phyloP scores from a whole-genome alignment of 2,797 vertebrate species.

The Halcyon badia region DNA sequence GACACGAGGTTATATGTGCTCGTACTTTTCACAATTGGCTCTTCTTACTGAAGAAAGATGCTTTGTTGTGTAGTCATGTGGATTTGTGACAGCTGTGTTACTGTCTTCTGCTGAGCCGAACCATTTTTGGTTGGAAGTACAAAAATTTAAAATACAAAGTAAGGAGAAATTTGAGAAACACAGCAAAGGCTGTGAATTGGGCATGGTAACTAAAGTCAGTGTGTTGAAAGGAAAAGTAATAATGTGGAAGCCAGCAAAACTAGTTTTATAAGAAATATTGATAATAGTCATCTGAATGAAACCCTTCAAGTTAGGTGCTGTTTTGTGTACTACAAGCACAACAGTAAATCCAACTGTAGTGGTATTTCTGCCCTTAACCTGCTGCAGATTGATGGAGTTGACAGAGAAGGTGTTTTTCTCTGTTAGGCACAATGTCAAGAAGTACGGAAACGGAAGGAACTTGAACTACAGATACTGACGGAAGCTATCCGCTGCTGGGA shows the following conservation, averaged over 20 bases:
- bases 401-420: neutral
- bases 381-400: neutral
- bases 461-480: slow-evolving; percentile 95
- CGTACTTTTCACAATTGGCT: neutral
- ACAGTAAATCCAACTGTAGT: neutral
- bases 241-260: neutral
- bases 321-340: neutral
- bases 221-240: neutral
- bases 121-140: neutral
- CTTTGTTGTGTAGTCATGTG: neutral
- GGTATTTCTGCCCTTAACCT: neutral
- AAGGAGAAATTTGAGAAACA: neutral
- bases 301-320: neutral
- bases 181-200: neutral
- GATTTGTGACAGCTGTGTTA: neutral
- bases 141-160: neutral
- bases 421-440: slow-evolving; percentile 94
- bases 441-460: slow-evolving; percentile 95
- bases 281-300: neutral
- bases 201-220: neutral
- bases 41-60: neutral
- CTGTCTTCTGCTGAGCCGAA: neutral
- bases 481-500: slow-evolving; percentile 98
- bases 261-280: neutral
- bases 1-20: neutral